Evolutionary conservation across 2,113 vertebrate species (phyloP).

Genomic region (Chelonoidis abingdonii): DNA sequence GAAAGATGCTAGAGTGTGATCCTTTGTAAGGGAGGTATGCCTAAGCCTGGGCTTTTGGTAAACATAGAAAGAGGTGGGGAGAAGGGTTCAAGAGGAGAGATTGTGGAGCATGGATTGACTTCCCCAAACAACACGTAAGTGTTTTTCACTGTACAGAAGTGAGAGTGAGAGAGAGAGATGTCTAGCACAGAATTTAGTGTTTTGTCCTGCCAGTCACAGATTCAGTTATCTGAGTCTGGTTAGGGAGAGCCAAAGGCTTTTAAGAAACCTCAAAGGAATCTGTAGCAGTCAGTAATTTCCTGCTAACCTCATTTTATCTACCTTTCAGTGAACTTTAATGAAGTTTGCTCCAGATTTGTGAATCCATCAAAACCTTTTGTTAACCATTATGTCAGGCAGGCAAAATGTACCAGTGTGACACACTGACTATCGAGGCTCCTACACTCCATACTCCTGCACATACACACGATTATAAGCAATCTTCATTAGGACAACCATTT

Average conservation of each 20-base stretch:
- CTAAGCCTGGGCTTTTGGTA: not conserved
- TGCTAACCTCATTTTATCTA: not conserved
- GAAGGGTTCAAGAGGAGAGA: not conserved
- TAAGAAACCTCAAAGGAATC: rapidly evolving
- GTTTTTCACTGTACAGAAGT: not conserved
- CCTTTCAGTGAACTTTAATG: not conserved
- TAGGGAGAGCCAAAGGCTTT: not conserved
- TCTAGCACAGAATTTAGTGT: not conserved
- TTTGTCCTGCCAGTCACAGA: not conserved
- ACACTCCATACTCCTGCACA: not conserved
- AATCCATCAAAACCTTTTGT: not conserved
- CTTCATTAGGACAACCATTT: not conserved
- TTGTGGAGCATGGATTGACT: not conserved
- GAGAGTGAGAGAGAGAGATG: not conserved
- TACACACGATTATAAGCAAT: not conserved
- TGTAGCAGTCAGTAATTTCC: not conserved
- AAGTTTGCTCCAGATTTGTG: not conserved
- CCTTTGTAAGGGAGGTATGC: not conserved
- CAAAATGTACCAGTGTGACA: not conserved
- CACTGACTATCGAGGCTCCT: not conserved
- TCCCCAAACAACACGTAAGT: not conserved
- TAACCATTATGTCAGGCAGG: not conserved
- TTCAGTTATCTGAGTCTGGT: not conserved
- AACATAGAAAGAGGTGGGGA: not conserved
- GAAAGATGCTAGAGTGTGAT: not conserved